Percentiles rank a stretch among this genome's conserved stretches.
phyloP scores from a whole-genome alignment of 2,888 invertebrate species.

The Andrena trimmerana region DNA sequence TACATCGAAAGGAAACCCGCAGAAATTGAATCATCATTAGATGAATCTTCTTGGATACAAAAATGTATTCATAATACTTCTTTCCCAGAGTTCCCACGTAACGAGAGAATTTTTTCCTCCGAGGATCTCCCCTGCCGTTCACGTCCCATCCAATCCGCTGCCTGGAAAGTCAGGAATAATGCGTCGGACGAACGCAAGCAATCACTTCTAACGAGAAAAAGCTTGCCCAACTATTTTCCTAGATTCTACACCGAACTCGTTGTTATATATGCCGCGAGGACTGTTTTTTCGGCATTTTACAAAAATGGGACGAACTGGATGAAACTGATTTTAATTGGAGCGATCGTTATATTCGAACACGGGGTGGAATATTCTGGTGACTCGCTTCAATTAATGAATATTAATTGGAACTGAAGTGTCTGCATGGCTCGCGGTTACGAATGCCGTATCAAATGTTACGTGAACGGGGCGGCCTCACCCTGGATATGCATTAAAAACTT shows the following conservation, averaged over 20 bases:
- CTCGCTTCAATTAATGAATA: slow-evolving; percentile 37
- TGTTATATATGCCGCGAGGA: background rate
- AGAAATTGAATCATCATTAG: too few species aligned
- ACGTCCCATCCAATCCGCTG: background rate
- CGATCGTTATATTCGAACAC: slow-evolving; percentile 21
- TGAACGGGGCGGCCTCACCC: too few species aligned
- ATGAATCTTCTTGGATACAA: background rate
- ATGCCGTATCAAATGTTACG: background rate
- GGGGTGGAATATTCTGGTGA: background rate
- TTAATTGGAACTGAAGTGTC: slow-evolving; percentile 28
- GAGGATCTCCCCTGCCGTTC: background rate
- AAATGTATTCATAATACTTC: background rate
- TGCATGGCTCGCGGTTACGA: background rate
- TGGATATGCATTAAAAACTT: background rate
- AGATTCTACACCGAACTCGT: background rate
- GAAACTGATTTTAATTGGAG: slow-evolving; percentile 25
- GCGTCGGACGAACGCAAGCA: background rate
- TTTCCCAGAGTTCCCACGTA: background rate
- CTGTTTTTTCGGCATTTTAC: background rate
- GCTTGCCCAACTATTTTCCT: background rate
- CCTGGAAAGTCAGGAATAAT: background rate
- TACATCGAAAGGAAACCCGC: too few species aligned
- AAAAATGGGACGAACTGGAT: background rate
- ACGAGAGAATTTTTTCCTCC: slow-evolving; percentile 4
- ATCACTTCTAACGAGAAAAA: background rate